Conservation (phyloP, 2,888 invertebrate genomes). For the Prosapia bicincta region DNA sequence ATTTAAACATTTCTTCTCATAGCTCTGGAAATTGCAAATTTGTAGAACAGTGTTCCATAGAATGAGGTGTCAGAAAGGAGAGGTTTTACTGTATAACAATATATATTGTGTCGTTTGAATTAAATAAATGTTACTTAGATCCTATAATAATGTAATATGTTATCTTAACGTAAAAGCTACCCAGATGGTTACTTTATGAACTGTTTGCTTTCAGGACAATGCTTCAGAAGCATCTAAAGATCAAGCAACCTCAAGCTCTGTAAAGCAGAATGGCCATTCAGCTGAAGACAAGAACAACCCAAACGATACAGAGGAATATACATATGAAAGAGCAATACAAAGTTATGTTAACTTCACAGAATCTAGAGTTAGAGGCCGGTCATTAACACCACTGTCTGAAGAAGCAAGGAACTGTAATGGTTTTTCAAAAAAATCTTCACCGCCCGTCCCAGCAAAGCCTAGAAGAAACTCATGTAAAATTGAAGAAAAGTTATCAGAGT, state of each 20-base stretch:
- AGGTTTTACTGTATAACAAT: too few relatives aligned
- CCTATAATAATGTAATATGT: too few relatives aligned
- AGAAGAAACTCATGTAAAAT: constrained; percentile 51
- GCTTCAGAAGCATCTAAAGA: neutral
- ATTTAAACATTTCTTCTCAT: too few relatives aligned
- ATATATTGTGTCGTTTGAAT: too few relatives aligned
- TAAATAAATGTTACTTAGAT: too few relatives aligned
- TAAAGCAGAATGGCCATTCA: constrained; percentile 25
- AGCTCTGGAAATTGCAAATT: too few relatives aligned
- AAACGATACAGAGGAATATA: constrained; percentile 73
- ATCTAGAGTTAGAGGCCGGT: constrained; percentile 57
- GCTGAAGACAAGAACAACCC: constrained; percentile 43
- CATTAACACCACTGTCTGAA: constrained; percentile 39
- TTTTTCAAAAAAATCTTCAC: constrained; percentile 31
- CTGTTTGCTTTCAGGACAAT: neutral
- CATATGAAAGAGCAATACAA: constrained; percentile 83
- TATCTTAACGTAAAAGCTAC: too few relatives aligned
- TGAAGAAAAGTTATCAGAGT: constrained; percentile 59
- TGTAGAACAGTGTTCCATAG: too few relatives aligned
- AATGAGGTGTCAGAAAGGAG: too few relatives aligned
- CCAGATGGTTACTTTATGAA: neutral
- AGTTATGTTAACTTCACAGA: constrained; percentile 66
- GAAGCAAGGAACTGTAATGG: constrained; percentile 20
- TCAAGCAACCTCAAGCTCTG: neutral
- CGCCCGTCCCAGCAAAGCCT: constrained; percentile 38